These are phyloP conservation scores for Anastrepha obliqua DNA, from an alignment of 1,140 invertebrate genomes.

Conservation along the genomic window DNA sequence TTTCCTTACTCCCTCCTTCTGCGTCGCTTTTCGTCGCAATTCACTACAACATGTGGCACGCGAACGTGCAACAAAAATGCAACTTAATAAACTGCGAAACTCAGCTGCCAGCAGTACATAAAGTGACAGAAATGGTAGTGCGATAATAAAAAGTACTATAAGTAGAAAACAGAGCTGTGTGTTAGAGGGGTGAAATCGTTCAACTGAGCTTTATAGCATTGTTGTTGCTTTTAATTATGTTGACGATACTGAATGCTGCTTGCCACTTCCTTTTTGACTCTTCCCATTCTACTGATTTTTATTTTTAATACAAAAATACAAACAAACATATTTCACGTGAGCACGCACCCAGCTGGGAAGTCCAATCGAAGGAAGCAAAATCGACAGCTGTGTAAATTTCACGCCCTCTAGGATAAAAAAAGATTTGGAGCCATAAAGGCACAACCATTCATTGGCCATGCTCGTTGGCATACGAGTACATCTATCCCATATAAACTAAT, in stretches of 20 bases:
- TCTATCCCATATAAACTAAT: no score
- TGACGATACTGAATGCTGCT: slow-evolving; percentile 1
- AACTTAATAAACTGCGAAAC: slow-evolving; percentile 36
- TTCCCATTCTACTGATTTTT: not conserved
- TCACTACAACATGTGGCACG: slow-evolving; percentile 15
- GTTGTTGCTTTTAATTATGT: slow-evolving; percentile 13
- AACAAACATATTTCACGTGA: not conserved
- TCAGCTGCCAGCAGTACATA: not conserved
- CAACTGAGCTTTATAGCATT: not conserved
- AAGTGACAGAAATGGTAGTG: slow-evolving; percentile 13
- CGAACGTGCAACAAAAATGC: slow-evolving; percentile 22
- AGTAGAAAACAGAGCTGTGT: not conserved
- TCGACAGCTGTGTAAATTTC: no score
- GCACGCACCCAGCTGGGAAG: no score
- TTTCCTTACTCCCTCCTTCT: not conserved
- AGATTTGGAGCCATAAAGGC: no score
- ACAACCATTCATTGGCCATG: no score
- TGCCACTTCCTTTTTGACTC: slow-evolving; percentile 30
- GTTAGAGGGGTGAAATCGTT: not conserved
- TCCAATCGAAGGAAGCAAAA: no score
- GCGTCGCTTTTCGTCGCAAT: not conserved
- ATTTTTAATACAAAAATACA: not conserved
- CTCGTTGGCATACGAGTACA: no score
- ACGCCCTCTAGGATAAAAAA: no score
- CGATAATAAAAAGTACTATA: not conserved